Evolutionary conservation across 2,113 vertebrate genomes (phyloP).

Genomic region (Pelvicachromis taeniatus): DNA sequence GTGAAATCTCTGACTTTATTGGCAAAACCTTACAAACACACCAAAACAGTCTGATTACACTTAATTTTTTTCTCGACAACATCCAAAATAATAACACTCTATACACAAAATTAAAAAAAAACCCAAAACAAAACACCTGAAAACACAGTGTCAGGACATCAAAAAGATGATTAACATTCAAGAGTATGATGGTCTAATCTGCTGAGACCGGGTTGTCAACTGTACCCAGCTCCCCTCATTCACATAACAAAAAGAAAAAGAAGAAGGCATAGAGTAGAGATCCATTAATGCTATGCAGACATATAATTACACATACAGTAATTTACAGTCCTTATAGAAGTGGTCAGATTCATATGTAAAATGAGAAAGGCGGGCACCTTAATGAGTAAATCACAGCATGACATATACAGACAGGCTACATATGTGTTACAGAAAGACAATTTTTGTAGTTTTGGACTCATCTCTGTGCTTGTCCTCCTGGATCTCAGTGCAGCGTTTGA

Average conservation of each 20-base stretch:
- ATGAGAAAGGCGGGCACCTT: not conserved
- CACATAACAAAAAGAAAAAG: not conserved
- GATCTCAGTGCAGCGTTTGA: too few relatives aligned
- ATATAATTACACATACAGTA: not conserved
- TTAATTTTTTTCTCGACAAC: not conserved
- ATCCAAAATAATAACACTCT: not conserved
- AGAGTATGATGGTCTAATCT: not conserved
- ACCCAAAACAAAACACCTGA: rapidly evolving
- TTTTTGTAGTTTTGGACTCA: not conserved
- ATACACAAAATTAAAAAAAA: too few relatives aligned
- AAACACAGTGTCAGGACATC: not conserved
- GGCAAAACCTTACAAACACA: not conserved
- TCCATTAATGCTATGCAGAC: not conserved
- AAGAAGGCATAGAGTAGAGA: not conserved
- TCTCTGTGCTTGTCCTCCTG: too few relatives aligned
- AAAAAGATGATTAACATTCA: not conserved
- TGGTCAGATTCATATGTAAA: not conserved
- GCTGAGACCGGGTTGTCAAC: not conserved
- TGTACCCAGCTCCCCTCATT: not conserved
- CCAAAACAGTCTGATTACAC: not conserved
- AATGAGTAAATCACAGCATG: not conserved
- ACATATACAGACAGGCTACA: not conserved
- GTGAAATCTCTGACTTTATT: not conserved
- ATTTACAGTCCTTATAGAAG: not conserved
- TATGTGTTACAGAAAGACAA: not conserved